A percentile compares a stretch with the other conserved stretches of the same genome.
Evolutionary conservation across 2,888 invertebrate species (phyloP).

Genomic region (Xestia ashworthii): DNA sequence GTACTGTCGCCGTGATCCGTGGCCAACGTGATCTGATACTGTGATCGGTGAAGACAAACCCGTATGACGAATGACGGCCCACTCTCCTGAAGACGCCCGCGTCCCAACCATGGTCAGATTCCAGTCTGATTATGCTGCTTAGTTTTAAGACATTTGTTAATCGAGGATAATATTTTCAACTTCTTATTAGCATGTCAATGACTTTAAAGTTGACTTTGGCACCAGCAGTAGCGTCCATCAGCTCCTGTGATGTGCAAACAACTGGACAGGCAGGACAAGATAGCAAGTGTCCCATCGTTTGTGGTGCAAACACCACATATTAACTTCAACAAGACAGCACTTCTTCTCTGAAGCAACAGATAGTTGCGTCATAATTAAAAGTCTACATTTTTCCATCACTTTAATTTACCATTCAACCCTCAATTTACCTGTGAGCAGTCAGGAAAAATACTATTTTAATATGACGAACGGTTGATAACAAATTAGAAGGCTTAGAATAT

Average conservation of each 20-base stretch:
- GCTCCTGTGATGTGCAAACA: not conserved
- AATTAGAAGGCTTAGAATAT: not conserved
- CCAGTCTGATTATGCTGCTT: not conserved
- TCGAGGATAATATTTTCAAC: not conserved
- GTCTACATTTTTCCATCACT: not conserved
- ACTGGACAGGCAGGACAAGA: not conserved
- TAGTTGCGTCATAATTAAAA: not conserved
- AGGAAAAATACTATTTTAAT: not conserved
- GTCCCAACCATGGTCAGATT: not conserved
- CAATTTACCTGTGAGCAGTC: not conserved
- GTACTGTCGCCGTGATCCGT: no score
- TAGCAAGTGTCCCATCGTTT: no score
- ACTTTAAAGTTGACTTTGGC: not conserved
- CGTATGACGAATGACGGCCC: not conserved
- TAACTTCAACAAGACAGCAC: not conserved
- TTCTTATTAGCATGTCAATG: not conserved
- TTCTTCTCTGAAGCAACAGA: not conserved
- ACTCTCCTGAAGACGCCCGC: not conserved
- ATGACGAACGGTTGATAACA: conserved; percentile 3
- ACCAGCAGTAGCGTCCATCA: not conserved
- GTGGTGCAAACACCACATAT: not conserved
- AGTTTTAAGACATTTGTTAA: not conserved
- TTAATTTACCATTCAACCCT: not conserved
- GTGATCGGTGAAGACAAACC: no score
- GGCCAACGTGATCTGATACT: no score